Conservation (phyloP, 2,888 invertebrate species). For the Tipula lateralis region DNA sequence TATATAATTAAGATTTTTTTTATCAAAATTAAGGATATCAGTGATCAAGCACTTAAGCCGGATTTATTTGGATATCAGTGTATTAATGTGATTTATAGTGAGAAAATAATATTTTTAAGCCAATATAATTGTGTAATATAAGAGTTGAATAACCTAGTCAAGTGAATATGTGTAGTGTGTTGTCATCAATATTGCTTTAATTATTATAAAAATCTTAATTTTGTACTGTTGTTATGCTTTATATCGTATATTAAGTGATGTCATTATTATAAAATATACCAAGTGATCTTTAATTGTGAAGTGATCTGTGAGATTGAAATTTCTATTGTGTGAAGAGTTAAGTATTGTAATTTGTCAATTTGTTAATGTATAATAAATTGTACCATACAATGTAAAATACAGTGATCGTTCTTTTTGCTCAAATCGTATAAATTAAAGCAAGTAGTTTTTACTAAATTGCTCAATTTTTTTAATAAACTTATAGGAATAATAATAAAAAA, state of each 20-base stretch:
- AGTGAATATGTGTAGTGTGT: neutral
- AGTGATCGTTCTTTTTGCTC: too few species aligned
- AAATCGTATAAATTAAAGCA: too few species aligned
- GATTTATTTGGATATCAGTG: neutral
- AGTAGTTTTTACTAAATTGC: too few species aligned
- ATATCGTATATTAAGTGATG: neutral
- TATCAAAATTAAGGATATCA: neutral
- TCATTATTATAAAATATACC: neutral
- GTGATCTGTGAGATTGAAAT: too few species aligned
- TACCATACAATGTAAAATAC: too few species aligned
- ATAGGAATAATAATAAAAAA: too few species aligned
- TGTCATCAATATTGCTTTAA: neutral
- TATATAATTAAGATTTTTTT: neutral
- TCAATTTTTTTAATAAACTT: too few species aligned
- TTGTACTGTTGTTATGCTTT: neutral
- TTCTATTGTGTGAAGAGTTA: too few species aligned
- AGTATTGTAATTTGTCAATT: too few species aligned
- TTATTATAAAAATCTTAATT: neutral
- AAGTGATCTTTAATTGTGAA: neutral
- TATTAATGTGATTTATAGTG: neutral
- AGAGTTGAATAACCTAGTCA: neutral
- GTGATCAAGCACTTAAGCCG: neutral
- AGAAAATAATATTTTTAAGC: neutral
- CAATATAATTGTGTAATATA: too few species aligned
- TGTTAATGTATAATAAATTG: too few species aligned